Percentiles rank a stretch among this genome's conserved stretches.
Evolutionary conservation across 1,140 invertebrate species (phyloP).

Genomic region (Macrosteles quadrilineatus): DNA sequence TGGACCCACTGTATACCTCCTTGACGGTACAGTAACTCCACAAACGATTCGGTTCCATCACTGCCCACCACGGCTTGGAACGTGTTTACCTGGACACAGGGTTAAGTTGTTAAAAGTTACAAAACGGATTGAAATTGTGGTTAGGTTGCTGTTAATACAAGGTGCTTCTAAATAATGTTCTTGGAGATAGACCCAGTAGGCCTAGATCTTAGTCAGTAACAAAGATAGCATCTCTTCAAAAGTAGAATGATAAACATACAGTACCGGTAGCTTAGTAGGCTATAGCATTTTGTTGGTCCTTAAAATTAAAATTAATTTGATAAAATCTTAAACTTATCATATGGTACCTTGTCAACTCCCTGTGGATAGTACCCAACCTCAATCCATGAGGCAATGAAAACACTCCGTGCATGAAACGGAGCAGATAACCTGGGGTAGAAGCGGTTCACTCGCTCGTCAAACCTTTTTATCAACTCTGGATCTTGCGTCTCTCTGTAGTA

Average conservation of each 20-base stretch:
- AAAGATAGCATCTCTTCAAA: no score
- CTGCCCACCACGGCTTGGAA: slow-evolving; percentile 83
- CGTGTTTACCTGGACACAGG: slow-evolving; percentile 61
- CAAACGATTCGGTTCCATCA: slow-evolving; percentile 80
- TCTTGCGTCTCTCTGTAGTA: slow-evolving; percentile 78
- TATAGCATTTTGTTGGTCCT: no score
- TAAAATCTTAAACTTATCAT: no score
- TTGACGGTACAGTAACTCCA: slow-evolving; percentile 83
- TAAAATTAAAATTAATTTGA: no score
- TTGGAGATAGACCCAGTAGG: no score
- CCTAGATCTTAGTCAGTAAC: no score
- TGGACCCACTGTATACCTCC: slow-evolving; percentile 90
- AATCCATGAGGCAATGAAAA: slow-evolving; percentile 76
- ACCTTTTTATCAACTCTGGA: slow-evolving; percentile 61
- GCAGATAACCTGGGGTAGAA: slow-evolving; percentile 64
- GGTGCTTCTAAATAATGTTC: neutral
- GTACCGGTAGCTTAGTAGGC: no score
- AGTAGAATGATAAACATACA: no score
- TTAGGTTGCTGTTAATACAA: neutral
- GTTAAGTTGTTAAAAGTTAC: slow-evolving; percentile 2
- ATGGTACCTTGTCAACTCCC: slow-evolving; percentile 61
- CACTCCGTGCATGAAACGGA: slow-evolving; percentile 65
- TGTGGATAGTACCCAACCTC: slow-evolving; percentile 66
- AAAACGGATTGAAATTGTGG: neutral
- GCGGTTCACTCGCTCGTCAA: slow-evolving; percentile 64